A percentile compares a stretch with the other conserved stretches of the same genome.
phyloP scores from a whole-genome alignment of 1,140 invertebrate species.

The Pentalonia nigronervosa region DNA sequence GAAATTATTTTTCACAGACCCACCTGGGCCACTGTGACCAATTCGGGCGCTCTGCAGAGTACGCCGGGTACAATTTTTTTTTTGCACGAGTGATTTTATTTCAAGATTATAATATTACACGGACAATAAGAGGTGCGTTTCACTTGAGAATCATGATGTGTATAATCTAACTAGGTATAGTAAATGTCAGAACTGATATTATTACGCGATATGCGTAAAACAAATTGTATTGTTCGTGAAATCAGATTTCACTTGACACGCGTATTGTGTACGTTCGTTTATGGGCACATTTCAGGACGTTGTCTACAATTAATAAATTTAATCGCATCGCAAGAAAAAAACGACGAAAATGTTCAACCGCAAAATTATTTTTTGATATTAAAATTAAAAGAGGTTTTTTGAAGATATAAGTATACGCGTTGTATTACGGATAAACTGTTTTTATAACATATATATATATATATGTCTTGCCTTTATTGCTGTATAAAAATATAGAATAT shows the following conservation, averaged over 20 bases:
- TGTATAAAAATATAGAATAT: no score
- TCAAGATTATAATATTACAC: not conserved
- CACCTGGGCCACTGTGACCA: not conserved
- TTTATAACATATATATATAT: no score
- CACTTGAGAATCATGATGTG: not conserved
- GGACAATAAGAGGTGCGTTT: not conserved
- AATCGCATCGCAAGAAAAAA: not conserved
- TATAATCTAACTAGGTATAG: not conserved
- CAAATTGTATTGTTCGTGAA: constrained; percentile 18
- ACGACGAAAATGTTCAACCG: not conserved
- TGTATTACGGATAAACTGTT: no score
- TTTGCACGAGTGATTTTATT: not conserved
- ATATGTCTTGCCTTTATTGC: no score
- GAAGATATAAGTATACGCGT: not conserved
- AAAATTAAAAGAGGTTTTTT: not conserved
- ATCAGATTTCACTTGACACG: constrained; percentile 1
- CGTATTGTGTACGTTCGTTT: not conserved
- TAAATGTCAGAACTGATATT: not conserved
- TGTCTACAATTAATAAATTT: not conserved
- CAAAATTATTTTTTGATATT: not conserved
- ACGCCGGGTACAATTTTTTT: not conserved
- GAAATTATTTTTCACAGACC: not conserved
- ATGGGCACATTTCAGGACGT: not conserved
- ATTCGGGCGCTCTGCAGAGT: not conserved
- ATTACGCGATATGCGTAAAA: not conserved